These are phyloP conservation scores for Sander lucioperca DNA, from an alignment of 2,113 vertebrate genomes.

Conservation along the genomic window DNA sequence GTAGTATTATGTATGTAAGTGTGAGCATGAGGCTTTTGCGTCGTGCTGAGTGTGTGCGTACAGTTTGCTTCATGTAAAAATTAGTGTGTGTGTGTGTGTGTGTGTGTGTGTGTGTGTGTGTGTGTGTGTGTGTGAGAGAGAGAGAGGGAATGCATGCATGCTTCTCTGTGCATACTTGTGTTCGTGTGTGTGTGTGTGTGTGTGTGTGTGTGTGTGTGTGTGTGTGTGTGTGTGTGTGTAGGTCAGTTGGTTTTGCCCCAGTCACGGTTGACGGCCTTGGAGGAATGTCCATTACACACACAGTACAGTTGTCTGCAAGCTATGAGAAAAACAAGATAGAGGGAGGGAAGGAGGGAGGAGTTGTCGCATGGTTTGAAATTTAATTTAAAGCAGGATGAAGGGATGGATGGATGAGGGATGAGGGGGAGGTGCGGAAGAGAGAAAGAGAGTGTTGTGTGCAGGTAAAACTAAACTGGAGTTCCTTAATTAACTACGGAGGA, in stretches of 20 bases:
- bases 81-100: constrained; percentile 31
- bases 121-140: constrained; percentile 14
- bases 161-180: constrained; percentile 25
- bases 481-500: not conserved
- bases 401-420: constrained; percentile 7
- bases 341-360: constrained; percentile 7
- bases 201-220: constrained; percentile 24
- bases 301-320: constrained; percentile 74
- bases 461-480: not conserved
- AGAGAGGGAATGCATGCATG: constrained; percentile 17
- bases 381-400: constrained; percentile 59
- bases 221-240: constrained; percentile 58
- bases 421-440: not conserved
- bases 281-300: constrained; percentile 80
- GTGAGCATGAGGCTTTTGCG: constrained; percentile 27
- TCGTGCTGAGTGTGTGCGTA: constrained; percentile 47
- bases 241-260: constrained; percentile 74
- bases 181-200: not conserved
- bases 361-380: constrained; percentile 39
- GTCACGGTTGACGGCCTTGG: constrained; percentile 73
- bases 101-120: constrained; percentile 10
- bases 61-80: constrained; percentile 58
- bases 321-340: constrained; percentile 73
- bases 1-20: constrained; percentile 31
- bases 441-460: constrained; percentile 1